Conservation (phyloP, 92 coral and sea anemone genomes). For the Umimayanthus chanpuru region DNA sequence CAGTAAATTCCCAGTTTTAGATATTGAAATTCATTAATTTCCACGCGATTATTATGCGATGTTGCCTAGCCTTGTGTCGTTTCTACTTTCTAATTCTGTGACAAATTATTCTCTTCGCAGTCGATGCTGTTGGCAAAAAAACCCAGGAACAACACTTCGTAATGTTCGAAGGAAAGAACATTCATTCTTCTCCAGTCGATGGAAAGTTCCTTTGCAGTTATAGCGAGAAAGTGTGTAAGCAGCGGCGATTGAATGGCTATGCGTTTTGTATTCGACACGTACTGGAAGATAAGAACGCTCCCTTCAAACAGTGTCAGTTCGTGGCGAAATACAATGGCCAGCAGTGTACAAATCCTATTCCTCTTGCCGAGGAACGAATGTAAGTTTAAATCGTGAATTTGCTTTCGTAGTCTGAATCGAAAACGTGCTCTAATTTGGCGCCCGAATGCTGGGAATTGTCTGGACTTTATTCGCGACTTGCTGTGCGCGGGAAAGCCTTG, state of each 20-base stretch:
- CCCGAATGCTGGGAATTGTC: neutral
- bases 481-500: constrained; percentile 24
- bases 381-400: constrained; percentile 64
- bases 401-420: neutral
- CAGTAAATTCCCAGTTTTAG: constrained; percentile 70
- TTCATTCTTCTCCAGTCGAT: constrained; percentile 98
- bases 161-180: constrained; percentile 98
- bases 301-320: constrained; percentile 99
- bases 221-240: constrained; percentile 99
- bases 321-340: constrained; percentile 99
- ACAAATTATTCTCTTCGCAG: constrained; percentile 73
- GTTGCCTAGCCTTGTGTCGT: constrained; percentile 57
- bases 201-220: constrained; percentile 98
- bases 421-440: neutral
- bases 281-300: constrained; percentile 97
- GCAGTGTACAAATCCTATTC: constrained; percentile 99
- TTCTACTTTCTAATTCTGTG: constrained; percentile 56
- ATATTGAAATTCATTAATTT: constrained; percentile 69
- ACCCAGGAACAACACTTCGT: constrained; percentile 76
- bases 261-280: constrained; percentile 99
- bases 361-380: constrained; percentile 97
- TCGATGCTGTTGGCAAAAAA: constrained; percentile 86
- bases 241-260: constrained; percentile 97
- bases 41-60: constrained; percentile 73
- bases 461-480: neutral